Evolutionary conservation across 53 echinoderm and acorn worm genomes (phyloP), one percentile per base, ranked within the genome.

Genomic region (Echinarachnius parma): DNA sequence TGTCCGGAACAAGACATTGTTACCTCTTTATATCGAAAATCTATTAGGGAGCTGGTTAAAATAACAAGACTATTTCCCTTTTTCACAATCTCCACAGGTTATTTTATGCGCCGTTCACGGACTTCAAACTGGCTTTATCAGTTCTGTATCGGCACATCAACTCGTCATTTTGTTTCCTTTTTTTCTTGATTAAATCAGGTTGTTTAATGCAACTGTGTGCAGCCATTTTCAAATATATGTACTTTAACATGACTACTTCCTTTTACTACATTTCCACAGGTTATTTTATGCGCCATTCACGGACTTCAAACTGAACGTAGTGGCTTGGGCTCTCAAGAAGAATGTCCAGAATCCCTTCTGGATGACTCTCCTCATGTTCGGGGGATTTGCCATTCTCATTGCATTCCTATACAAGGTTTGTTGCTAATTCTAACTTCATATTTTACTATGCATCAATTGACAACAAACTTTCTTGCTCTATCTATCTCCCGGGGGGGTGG

Each of bases 221-320:
- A n/a, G n/a, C n/a, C n/a, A n/a, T n/a, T n/a, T n/a, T n/a, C n/a
- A n/a, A 39, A 39, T 9, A 39, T 39, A 39, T 39, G 7, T 39
- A 13, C 39, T 39, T 39, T 39, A 13, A 39, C 39, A 39, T 7
- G 31, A 34, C 20, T 0, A 28, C 16, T 34, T 1, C 20, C 9
- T 8, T 15, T 60, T 21, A 52, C 7, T 1, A 18, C 14, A 15
- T n/a, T 30, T 21, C n/a, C 57, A 10, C 74, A 89, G 89, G 56
- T 21, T 85, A 36, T 69, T 85, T 39, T 89, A 89, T 27, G 81
- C 89, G 1, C 89, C 89, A 2, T 89, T 59, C 67, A 64, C 81
- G 10, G 76, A 70, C 0, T 54, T 66, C 9, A 89, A 89, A 48
- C 36, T 47, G 0, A 35, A 64, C 25, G 45, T 75, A 46, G 21